These are phyloP conservation scores for Tipula confusa DNA, from an alignment of 2,888 invertebrate genomes.

Conservation along the genomic window DNA sequence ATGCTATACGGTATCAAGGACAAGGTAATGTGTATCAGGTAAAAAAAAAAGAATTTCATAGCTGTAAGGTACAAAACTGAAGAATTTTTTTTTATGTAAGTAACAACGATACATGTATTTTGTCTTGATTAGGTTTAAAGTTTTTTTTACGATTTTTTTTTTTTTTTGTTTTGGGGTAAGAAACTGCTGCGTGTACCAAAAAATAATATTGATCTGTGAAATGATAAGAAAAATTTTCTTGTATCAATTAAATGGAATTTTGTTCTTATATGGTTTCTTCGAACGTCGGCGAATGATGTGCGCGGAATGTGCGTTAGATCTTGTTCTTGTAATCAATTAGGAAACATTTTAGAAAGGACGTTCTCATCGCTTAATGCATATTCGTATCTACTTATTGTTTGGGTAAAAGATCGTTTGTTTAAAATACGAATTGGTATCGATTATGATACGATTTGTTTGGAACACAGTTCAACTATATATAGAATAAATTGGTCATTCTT, in stretches of 20 bases:
- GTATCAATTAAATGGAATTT: background rate
- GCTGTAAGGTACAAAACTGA: background rate
- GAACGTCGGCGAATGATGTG: background rate
- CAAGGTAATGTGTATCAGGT: background rate
- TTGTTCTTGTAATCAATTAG: background rate
- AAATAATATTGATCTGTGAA: background rate
- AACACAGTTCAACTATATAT: too few species aligned
- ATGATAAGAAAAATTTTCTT: background rate
- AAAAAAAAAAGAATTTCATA: conserved; percentile 6
- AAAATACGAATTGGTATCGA: too few species aligned
- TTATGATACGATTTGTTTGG: too few species aligned
- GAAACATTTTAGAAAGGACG: background rate
- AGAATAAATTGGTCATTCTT: too few species aligned
- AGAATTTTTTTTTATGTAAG: background rate
- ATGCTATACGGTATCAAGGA: background rate
- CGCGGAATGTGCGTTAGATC: background rate
- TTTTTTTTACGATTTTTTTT: too few species aligned
- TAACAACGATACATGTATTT: background rate
- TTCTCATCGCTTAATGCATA: too few species aligned
- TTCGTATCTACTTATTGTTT: too few species aligned
- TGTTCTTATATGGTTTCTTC: background rate
- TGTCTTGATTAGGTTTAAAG: conserved; percentile 15
- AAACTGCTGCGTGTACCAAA: background rate
- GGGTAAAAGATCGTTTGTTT: too few species aligned
- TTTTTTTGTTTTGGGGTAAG: background rate